Percentiles rank a stretch among this genome's conserved stretches.
These are phyloP conservation scores for Cyrtodaria siliqua DNA, from an alignment of 2,888 invertebrate genomes.

Conservation along the genomic window DNA sequence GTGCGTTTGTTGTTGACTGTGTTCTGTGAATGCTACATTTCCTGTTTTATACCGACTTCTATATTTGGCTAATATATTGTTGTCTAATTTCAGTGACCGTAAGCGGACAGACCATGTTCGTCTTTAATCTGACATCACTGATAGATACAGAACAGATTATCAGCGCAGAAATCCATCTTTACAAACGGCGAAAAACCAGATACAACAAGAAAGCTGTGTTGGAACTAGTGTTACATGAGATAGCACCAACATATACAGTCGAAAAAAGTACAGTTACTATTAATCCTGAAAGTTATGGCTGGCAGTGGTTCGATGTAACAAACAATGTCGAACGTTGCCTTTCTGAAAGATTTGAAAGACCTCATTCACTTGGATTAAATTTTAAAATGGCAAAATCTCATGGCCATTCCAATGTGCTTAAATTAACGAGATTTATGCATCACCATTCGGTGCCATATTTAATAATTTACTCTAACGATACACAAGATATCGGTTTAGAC, in stretches of 20 bases:
- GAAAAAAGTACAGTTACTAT: conserved; percentile 72
- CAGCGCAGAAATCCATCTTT: conserved; percentile 85
- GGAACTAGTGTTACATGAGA: conserved; percentile 75
- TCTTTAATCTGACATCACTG: conserved; percentile 86
- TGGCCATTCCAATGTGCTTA: conserved; percentile 69
- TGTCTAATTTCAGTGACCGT: conserved; percentile 73
- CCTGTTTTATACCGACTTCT: too few relatives aligned
- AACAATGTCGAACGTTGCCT: conserved; percentile 78
- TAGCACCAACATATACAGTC: conserved; percentile 75
- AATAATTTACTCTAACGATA: conserved; percentile 85
- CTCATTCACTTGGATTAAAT: conserved; percentile 80
- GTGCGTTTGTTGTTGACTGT: too few relatives aligned
- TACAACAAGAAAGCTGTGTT: conserved; percentile 62
- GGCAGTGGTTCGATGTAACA: conserved; percentile 84
- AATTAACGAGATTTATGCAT: conserved; percentile 78
- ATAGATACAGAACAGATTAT: conserved; percentile 81
- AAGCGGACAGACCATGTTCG: conserved; percentile 85
- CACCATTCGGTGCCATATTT: conserved; percentile 84
- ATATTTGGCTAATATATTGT: too few relatives aligned
- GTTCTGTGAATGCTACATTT: too few relatives aligned
- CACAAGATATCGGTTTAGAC: conserved; percentile 77
- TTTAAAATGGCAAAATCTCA: conserved; percentile 74
- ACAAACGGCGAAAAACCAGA: conserved; percentile 72
- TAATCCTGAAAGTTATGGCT: conserved; percentile 75
- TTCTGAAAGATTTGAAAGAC: conserved; percentile 62